A percentile compares a stretch with the other conserved stretches of the same genome.
Conservation (phyloP, 2,797 vertebrate species). For the Atherinosoma microstoma region DNA sequence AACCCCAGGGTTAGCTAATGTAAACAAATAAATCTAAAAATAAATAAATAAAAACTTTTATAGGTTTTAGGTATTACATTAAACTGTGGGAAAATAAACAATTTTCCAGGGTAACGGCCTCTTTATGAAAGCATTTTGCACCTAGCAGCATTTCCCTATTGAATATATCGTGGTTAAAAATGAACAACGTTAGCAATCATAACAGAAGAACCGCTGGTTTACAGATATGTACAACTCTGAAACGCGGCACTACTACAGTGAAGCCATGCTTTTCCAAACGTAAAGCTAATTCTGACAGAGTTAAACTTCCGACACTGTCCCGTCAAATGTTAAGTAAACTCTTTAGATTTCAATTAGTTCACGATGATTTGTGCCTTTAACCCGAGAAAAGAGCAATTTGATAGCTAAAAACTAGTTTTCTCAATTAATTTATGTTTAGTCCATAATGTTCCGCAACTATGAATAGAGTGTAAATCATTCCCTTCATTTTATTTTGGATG, state of each 20-base stretch:
- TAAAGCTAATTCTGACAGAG: neutral
- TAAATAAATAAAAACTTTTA: no score
- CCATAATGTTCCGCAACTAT: fast-evolving
- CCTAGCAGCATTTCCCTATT: neutral
- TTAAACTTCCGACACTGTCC: conserved; percentile 1
- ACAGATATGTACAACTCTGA: neutral
- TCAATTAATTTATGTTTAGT: fast-evolving
- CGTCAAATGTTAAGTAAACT: neutral
- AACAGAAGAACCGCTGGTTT: neutral
- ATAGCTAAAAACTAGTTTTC: neutral
- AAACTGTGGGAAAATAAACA: no score
- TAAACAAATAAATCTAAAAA: no score
- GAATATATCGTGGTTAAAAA: neutral
- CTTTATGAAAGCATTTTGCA: neutral
- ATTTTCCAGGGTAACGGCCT: neutral
- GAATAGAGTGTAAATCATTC: fast-evolving
- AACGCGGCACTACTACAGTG: neutral
- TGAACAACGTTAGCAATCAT: neutral
- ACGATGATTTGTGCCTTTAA: neutral
- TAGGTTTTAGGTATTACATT: no score
- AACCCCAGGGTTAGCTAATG: no score
- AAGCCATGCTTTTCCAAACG: neutral
- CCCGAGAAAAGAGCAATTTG: neutral
- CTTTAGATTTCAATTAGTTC: neutral
- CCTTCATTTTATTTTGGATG: conserved; percentile 53